phyloP scores from a whole-genome alignment of 1,140 invertebrate genomes.

The Drosophila melanogaster region Release_6_plus_ISO1_MT NT_033777.3:18813001-18813500 shows the following conservation, averaged over 20 bases:
- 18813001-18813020: conserved; percentile 53
- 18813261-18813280: conserved; percentile 2
- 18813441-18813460: not conserved
- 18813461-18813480: conserved; percentile 1
- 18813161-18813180: conserved; percentile 2
- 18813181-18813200: conserved; percentile 39
- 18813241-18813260: conserved; percentile 6
- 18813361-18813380: too few relatives aligned
- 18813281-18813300: not conserved
- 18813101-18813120: conserved; percentile 69
- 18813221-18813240: conserved; percentile 4
- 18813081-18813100: conserved; percentile 46
- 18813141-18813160: conserved; percentile 72
- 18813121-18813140: conserved; percentile 80
- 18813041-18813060: conserved; percentile 39
- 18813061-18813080: conserved; percentile 43
- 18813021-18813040: conserved; percentile 35
- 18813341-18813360: too few relatives aligned
- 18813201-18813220: conserved; percentile 29
- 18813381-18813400: not conserved
- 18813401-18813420: not conserved
- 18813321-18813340: not conserved
- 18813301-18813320: too few relatives aligned
- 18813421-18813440: not conserved
- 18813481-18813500: not conserved